Conservation (phyloP, 2,113 vertebrate species). For the Microtus montanus region DNA sequence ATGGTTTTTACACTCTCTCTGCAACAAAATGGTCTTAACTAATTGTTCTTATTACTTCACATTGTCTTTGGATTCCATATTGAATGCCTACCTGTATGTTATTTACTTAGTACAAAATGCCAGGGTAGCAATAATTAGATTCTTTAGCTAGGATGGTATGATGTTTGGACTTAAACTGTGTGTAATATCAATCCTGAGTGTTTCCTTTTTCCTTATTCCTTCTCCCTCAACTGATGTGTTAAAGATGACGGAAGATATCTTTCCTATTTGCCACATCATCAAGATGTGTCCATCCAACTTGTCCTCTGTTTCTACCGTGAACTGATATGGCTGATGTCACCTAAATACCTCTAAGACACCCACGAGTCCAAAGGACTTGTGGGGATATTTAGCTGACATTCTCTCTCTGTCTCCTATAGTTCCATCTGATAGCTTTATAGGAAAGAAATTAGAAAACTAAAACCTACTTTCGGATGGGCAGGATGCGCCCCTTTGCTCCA, state of each 20-base stretch:
- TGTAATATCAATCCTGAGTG: slow-evolving; percentile 15
- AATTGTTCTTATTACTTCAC: slow-evolving; percentile 43
- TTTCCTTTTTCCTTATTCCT: slow-evolving; percentile 55
- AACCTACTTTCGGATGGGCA: slow-evolving; percentile 73
- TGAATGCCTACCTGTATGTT: neutral
- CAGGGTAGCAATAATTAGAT: slow-evolving; percentile 6
- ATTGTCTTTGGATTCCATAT: neutral
- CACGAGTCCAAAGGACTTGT: slow-evolving; percentile 34
- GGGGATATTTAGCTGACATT: slow-evolving; percentile 70
- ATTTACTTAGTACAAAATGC: neutral
- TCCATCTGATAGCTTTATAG: slow-evolving; percentile 72
- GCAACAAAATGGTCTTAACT: slow-evolving; percentile 7
- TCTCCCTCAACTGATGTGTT: slow-evolving; percentile 48
- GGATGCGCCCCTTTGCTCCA: slow-evolving; percentile 49
- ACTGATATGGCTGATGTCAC: slow-evolving; percentile 36
- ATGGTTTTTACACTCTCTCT: neutral
- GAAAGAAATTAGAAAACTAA: slow-evolving; percentile 66
- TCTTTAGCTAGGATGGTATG: neutral
- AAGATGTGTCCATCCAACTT: neutral
- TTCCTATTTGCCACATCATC: neutral
- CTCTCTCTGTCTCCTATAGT: slow-evolving; percentile 28
- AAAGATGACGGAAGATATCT: neutral
- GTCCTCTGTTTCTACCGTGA: slow-evolving; percentile 58
- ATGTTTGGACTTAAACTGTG: neutral
- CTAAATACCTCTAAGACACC: neutral